Evolutionary conservation across 1,140 invertebrate species (phyloP).

Genomic region (Daktulosphaira vitifoliae): DNA sequence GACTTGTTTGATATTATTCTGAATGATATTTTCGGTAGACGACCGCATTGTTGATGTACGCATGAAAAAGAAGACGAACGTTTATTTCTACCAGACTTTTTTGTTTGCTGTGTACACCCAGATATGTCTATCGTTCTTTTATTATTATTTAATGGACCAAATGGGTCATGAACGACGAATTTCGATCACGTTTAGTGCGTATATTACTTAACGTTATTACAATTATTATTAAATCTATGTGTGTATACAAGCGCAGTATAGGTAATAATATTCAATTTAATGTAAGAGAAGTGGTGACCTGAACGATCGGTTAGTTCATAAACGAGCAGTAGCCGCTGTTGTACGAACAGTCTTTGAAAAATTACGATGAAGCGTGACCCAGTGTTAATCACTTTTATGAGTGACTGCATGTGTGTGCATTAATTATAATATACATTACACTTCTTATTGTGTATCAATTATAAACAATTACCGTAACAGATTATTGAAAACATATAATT

Average conservation of each 20-base stretch:
- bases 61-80: too few relatives aligned
- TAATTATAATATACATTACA: too few relatives aligned
- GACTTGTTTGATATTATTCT: too few relatives aligned
- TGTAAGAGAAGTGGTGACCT: constrained; percentile 6
- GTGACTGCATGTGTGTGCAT: not conserved
- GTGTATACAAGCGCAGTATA: too few relatives aligned
- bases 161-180: constrained; percentile 32
- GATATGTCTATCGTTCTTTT: too few relatives aligned
- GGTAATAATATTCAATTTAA: constrained; percentile 17
- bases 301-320: constrained; percentile 10
- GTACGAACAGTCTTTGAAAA: constrained; percentile 19
- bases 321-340: constrained; percentile 3
- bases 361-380: constrained; percentile 24
- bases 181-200: constrained; percentile 27
- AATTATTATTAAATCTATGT: constrained; percentile 5
- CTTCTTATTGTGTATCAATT: too few relatives aligned
- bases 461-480: too few relatives aligned
- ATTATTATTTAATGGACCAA: constrained; percentile 22
- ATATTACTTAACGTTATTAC: constrained; percentile 26
- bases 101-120: too few relatives aligned
- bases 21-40: too few relatives aligned
- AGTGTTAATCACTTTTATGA: not conserved
- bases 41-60: too few relatives aligned
- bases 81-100: too few relatives aligned
- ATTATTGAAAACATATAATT: too few relatives aligned